Evolutionary conservation across 2,113 vertebrate genomes (phyloP).

Genomic region (Struthio camelus): DNA sequence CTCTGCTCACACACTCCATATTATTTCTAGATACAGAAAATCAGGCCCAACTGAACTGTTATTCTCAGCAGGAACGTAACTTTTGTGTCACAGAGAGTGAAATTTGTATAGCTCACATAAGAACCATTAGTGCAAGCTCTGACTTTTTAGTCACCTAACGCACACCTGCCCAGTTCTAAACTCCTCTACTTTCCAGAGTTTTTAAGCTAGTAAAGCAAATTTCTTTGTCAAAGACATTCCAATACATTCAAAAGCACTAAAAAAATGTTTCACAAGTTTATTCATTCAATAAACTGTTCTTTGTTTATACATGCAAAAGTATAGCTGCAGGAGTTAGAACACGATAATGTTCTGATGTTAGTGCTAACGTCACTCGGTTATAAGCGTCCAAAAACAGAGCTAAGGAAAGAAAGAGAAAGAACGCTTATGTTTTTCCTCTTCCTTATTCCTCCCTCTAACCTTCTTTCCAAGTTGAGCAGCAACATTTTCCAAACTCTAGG

Average conservation of each 20-base stretch:
- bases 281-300: background rate
- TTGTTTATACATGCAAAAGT: background rate
- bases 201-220: background rate
- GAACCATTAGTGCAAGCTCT: background rate
- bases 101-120: background rate
- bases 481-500: background rate
- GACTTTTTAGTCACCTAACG: background rate
- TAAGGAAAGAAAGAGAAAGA: background rate
- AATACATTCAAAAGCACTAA: background rate
- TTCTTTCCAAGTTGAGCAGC: background rate
- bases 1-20: background rate
- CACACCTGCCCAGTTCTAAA: background rate
- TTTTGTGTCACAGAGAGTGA: background rate
- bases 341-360: background rate
- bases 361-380: background rate
- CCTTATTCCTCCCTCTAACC: background rate
- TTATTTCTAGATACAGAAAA: conserved; percentile 47
- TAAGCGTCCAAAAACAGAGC: background rate
- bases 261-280: background rate
- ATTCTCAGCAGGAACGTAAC: conserved; percentile 9
- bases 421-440: background rate
- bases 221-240: background rate
- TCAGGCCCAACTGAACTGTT: background rate
- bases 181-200: background rate
- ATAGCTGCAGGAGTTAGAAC: background rate